Base-by-base conservation (phyloP, 2,888 invertebrate species). In the Mythimna lalbum region DNA sequence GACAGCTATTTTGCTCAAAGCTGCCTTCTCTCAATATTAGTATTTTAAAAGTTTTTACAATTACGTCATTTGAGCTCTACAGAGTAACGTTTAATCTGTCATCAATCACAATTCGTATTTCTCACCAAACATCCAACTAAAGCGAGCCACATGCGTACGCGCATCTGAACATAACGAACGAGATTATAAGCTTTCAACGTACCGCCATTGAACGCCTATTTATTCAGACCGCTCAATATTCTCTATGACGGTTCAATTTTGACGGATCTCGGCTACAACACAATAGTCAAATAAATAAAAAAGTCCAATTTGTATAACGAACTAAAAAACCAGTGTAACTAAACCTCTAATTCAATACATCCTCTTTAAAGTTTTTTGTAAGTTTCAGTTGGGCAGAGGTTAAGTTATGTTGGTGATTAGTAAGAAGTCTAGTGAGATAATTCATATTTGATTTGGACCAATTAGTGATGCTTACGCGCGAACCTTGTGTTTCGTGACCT, bases 401-500 rank as follows among this genome's bases (percentile, higher is more conserved):
- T 53, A 50, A 63, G 59, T 61, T 87, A 86, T 31, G 62, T 33
- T 91, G 91, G 93, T 84, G 74, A 73, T 73, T 76, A 78, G 65
- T 75, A 72, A 86, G 88, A 88, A 88, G 88, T 91, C 88, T 90
- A 88, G 86, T 87, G 89, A 87, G 90, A 89, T 94, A 91, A 95
- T 93, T 93, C 88, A 85, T 92, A 90, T 95, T 94, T 94, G 92
- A 95, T 94, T 93, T 92, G 91, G 91, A 93, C 95, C 95, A 95
- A 95, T 95, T 95, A 95, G 95, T 88, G 89, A 94, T 93, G 95
- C 94, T 95, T 95, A 95, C 95, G 88, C 88, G 93, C 92, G 90
- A 92, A 92, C 92, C 88, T 91, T 87, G 86, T 87, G 87, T 88
- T 86, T 82, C 88, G 91, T 90, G 83, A 86, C 84, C 83, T 91